Evolutionary conservation across 2,888 invertebrate species (phyloP), one percentile per base, ranked within the genome.

Genomic region (Microchrysa polita): DNA sequence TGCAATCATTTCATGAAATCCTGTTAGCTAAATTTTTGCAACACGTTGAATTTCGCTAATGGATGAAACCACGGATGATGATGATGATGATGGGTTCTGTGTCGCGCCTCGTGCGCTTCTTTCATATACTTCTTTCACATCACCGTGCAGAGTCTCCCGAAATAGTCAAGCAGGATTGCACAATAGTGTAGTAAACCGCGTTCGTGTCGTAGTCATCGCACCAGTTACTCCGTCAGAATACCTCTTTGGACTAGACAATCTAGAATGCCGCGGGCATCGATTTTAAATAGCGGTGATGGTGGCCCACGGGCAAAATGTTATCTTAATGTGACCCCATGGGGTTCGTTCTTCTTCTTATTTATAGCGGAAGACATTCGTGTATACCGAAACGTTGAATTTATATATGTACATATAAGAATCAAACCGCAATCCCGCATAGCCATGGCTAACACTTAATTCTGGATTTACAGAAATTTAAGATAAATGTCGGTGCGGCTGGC

Each of bases 21-120:
- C 65, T 65, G 65, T 65, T 65, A 65, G 16, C 48, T 65, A 65
- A 65, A 65, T 65, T 65, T 65, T n/a, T n/a, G n/a, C n/a, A n/a
- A 65, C 65, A 65, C 65, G 65, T 65, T 65, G 22, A 48, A 65
- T 40, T 63, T 22, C 48, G 44, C 65, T 65, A 65, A 65, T 22
- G 12, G 65, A 65, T 65, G 22, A 18, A 2, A 61, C 20, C 22
- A n/a, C n/a, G n/a, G n/a, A n/a, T n/a, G n/a, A n/a, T n/a, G n/a
- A n/a, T n/a, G n/a, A 65, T 65, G 65, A 65, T 65, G 48, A 65
- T 48, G 65, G 61, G n/a, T 4, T 61, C 18, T 23, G 61, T 34
- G 27, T 34, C 27, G 27, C 27, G 27, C 27, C 27, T 34, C 27
- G 27, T 34, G 27, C 7, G 2, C 7, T 34, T 34, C 7, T 34